Base-by-base conservation (phyloP, 2,888 invertebrate genomes). In the Stenurella melanura region DNA sequence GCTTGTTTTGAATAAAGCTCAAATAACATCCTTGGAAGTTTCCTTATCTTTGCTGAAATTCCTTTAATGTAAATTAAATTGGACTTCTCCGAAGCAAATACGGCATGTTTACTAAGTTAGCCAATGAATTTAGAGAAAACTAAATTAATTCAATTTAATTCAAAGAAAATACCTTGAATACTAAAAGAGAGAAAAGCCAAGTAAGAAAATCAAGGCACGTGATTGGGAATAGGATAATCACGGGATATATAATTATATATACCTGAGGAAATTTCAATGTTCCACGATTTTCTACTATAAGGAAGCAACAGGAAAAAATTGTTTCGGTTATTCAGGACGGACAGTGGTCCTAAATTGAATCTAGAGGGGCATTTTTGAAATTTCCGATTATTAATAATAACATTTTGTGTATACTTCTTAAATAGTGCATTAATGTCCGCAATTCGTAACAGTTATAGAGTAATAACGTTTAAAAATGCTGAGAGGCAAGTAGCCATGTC, bases 31-130 rank as follows among this genome's bases (percentile, higher is more conserved):
- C 56, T 26, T 17, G 18, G 26, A 30, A 9, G 30, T n/a, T 67
- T 30, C 67, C 9, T 57, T 57, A 18, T n/a, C 19, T 58, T 58
- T 58, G n/a, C 26, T 67, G 26, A 15, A 67, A 67, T 56, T 54
- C 54, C 26, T 56, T 67, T 67, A 18, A 19, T 26, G 19, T 30
- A n/a, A 67, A 67, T 67, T 67, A 67, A 67, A 67, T 67, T 67
- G 67, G 67, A 21, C 18, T 66, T 63, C 64, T 64, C 38, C 17
- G 56, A 38, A 50, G 54, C 42, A 34, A 26, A 67, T 50, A 19
- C 15, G 54, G 19, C 26, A 67, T 67, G 54, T 56, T 50, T 54
- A 56, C 26, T 54, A 15, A 67, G 50, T 50, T 10, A 50, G 30
- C 21, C 15, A 12, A 18, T 42, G 26, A 54, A 56, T 67, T 64